A percentile compares a stretch with the other conserved stretches of the same genome.
Evolutionary conservation across 2,888 invertebrate species (phyloP).

Genomic region (Lasioglossum vierecki): DNA sequence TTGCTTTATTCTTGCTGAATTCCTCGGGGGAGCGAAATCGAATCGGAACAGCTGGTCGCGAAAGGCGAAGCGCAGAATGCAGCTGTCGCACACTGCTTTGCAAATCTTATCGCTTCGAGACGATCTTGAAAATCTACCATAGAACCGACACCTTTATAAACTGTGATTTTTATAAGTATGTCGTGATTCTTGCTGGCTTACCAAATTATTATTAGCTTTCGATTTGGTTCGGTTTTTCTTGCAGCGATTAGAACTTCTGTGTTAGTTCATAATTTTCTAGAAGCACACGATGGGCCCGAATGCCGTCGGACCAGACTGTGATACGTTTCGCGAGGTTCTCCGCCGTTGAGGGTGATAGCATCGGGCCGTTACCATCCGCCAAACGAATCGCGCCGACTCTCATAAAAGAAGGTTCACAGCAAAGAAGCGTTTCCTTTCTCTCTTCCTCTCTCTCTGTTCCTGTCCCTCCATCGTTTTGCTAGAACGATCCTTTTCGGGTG

Average conservation of each 20-base stretch:
- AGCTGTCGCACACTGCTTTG: not conserved
- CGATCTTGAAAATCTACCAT: not conserved
- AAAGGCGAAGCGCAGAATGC: not conserved
- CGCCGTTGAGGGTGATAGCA: conserved; percentile 32
- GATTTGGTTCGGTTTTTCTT: too few relatives aligned
- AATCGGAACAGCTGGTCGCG: not conserved
- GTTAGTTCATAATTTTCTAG: not conserved
- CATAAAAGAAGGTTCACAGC: not conserved
- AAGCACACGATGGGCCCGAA: conserved; percentile 26
- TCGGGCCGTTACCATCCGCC: conserved; percentile 3
- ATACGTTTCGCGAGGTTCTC: conserved; percentile 52
- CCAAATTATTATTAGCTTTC: not conserved
- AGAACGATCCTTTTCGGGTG: conserved; percentile 7
- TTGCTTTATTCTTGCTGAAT: not conserved
- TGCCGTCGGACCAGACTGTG: conserved; percentile 61
- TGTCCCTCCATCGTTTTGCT: not conserved
- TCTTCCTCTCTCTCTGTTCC: not conserved
- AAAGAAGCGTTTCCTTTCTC: not conserved
- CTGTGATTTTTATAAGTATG: not conserved
- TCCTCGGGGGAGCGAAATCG: not conserved
- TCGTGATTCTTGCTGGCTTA: not conserved
- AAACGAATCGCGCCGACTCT: not conserved
- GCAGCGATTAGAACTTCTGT: too few relatives aligned
- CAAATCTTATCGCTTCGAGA: not conserved
- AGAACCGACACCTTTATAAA: not conserved